These are phyloP conservation scores for Euthynnus affinis DNA, from an alignment of 2,797 vertebrate genomes.

Conservation along the genomic window DNA sequence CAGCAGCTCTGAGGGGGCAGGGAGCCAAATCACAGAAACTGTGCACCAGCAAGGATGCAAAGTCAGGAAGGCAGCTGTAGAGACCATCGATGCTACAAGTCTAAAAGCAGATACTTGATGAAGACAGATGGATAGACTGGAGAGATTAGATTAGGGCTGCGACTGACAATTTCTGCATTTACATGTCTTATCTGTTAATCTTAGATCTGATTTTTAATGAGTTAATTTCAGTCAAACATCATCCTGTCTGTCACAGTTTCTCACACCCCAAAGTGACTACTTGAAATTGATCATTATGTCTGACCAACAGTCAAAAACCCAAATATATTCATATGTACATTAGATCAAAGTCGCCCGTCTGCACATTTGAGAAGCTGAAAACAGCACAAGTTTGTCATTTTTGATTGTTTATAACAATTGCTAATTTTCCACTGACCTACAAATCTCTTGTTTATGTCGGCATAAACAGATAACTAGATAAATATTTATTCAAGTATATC, in stretches of 20 bases:
- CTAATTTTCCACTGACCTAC: no score
- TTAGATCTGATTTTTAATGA: background rate
- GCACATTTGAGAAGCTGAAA: background rate
- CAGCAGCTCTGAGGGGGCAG: slow-evolving; percentile 30
- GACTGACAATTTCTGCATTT: background rate
- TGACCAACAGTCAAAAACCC: background rate
- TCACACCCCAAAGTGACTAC: background rate
- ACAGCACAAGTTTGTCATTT: background rate
- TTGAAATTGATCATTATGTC: background rate
- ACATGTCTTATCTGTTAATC: background rate
- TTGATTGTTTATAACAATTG: background rate
- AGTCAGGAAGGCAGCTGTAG: slow-evolving; percentile 13
- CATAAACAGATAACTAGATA: background rate
- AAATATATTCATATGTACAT: background rate
- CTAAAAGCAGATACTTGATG: slow-evolving; percentile 8
- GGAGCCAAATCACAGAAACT: slow-evolving; percentile 22
- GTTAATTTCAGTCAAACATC: background rate
- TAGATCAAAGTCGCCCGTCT: background rate
- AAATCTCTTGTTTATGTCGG: background rate
- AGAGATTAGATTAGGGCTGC: background rate
- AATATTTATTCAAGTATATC: background rate
- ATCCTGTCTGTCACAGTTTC: background rate
- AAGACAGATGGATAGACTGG: slow-evolving; percentile 3
- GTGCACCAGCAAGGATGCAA: slow-evolving; percentile 26
- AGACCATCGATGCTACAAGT: slow-evolving; percentile 2